These are phyloP conservation scores for Smutsia gigantea DNA, from an alignment of 2,797 vertebrate species.

Conservation along the genomic window DNA sequence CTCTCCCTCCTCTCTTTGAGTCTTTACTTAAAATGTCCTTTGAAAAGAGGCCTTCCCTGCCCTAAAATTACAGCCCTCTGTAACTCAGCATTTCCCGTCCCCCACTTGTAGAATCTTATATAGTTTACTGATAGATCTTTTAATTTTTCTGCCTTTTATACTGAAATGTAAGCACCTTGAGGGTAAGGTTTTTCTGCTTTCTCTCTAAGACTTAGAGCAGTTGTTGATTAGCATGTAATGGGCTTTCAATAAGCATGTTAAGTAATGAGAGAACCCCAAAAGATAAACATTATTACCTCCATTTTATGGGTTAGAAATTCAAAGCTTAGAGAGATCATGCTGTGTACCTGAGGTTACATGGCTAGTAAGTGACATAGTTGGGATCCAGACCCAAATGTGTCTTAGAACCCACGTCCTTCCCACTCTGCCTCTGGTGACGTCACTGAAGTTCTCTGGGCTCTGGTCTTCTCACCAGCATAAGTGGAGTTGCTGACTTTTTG, in stretches of 20 bases:
- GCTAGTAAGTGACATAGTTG: background rate
- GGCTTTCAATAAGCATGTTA: background rate
- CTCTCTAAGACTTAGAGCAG: background rate
- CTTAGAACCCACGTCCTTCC: background rate
- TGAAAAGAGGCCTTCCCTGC: slow-evolving; percentile 14
- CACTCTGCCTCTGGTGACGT: accelerated
- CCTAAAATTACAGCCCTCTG: background rate
- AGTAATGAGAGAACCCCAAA: background rate
- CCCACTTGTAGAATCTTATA: background rate
- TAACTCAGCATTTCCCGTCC: background rate
- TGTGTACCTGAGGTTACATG: background rate
- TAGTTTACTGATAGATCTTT: background rate
- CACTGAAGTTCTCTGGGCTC: background rate
- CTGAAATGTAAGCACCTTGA: background rate
- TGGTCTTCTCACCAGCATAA: background rate
- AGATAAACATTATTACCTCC: slow-evolving; percentile 7
- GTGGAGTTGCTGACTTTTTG: background rate
- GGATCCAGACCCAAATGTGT: background rate
- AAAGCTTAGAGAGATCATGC: background rate
- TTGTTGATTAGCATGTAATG: background rate
- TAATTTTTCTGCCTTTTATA: background rate
- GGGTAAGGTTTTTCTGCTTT: background rate
- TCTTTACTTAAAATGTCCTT: slow-evolving; percentile 12
- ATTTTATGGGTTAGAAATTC: background rate
- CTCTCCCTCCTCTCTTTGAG: background rate